Evolutionary conservation across 1,140 invertebrate species (phyloP).

Genomic region (Hypothenemus hampei): DNA sequence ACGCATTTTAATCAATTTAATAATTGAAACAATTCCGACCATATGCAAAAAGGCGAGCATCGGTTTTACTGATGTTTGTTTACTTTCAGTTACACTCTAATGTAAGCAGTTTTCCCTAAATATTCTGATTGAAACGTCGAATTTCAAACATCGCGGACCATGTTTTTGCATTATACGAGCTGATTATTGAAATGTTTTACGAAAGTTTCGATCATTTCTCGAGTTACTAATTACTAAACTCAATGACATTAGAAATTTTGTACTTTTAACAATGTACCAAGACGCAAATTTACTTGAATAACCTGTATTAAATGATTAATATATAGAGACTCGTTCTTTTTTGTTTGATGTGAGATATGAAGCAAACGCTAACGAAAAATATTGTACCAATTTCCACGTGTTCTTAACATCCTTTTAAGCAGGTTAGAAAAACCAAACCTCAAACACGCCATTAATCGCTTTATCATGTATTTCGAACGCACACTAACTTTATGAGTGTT

Average conservation of each 20-base stretch:
- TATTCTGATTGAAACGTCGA: conserved; percentile 11
- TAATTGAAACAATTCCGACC: too few relatives aligned
- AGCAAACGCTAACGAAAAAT: too few relatives aligned
- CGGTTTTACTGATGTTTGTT: conserved; percentile 5
- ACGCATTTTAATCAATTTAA: too few relatives aligned
- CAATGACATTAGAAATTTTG: too few relatives aligned
- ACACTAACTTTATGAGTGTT: conserved; percentile 3
- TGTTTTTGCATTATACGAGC: conserved; percentile 4
- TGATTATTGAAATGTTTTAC: conserved; percentile 9
- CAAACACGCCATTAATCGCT: conserved; percentile 13
- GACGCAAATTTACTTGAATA: too few relatives aligned
- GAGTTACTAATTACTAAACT: not conserved
- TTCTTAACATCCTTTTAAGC: too few relatives aligned
- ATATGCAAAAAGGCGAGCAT: too few relatives aligned
- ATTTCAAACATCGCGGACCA: conserved; percentile 3
- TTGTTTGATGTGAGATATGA: too few relatives aligned
- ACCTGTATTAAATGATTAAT: too few relatives aligned
- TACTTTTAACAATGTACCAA: too few relatives aligned
- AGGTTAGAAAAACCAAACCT: conserved; percentile 4
- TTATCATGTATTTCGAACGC: conserved; percentile 11
- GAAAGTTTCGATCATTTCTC: conserved; percentile 3
- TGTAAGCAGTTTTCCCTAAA: conserved; percentile 8
- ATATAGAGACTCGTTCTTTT: too few relatives aligned
- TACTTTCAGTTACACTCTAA: conserved; percentile 12
- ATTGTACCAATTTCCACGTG: too few relatives aligned